A percentile compares a stretch with the other conserved stretches of the same genome.
These are phyloP conservation scores for Archivesica marissinica DNA, from an alignment of 1,140 invertebrate species.

Conservation along the genomic window DNA sequence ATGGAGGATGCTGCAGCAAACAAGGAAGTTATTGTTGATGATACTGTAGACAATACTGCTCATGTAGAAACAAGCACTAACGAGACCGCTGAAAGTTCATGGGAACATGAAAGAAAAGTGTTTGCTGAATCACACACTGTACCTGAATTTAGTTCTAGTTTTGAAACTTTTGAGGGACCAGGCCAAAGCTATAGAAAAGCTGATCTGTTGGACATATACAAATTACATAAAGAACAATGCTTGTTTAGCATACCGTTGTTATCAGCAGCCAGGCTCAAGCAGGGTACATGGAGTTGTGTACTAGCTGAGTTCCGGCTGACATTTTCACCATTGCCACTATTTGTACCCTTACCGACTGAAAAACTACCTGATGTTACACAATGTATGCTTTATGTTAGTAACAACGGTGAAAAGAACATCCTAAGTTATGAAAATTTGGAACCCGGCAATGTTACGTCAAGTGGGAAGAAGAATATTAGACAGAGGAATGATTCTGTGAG, in stretches of 20 bases:
- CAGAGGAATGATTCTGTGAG: background rate
- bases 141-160: background rate
- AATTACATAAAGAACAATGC: conserved; percentile 61
- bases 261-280: conserved; percentile 3
- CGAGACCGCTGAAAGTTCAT: background rate
- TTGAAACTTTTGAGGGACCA: background rate
- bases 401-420: conserved; percentile 53
- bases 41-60: conserved; percentile 67
- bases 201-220: conserved; percentile 57
- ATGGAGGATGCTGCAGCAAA: conserved; percentile 57
- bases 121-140: too few relatives aligned
- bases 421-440: background rate
- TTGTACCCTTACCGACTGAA: conserved; percentile 42
- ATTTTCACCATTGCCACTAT: conserved; percentile 44
- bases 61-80: conserved; percentile 46
- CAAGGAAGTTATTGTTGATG: conserved; percentile 57
- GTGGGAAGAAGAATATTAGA: background rate
- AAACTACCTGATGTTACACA: conserved; percentile 61
- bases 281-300: conserved; percentile 64
- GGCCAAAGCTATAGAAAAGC: conserved; percentile 1
- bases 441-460: background rate
- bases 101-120: background rate
- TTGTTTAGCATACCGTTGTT: conserved; percentile 64
- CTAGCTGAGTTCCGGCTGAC: conserved; percentile 71
- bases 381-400: conserved; percentile 82